phyloP scores from a whole-genome alignment of 1,140 invertebrate genomes.

The Zelostemma sp. region DNA sequence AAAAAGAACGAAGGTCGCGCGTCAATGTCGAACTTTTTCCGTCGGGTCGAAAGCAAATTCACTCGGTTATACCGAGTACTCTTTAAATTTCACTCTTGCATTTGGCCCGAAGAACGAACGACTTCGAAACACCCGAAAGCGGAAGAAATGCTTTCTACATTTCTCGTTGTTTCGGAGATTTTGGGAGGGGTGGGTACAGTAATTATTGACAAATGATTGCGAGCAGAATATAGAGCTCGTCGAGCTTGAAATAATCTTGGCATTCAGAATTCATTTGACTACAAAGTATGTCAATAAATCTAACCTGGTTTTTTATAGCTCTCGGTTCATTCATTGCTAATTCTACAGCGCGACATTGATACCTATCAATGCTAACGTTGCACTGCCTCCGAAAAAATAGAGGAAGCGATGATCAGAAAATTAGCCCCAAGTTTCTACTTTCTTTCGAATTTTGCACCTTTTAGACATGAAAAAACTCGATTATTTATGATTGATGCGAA shows the following conservation, averaged over 20 bases:
- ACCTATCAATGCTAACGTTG: background rate
- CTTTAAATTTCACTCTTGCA: too few relatives aligned
- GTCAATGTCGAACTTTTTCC: background rate
- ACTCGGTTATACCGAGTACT: too few relatives aligned
- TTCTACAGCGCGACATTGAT: background rate
- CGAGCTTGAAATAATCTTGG: conserved; percentile 1
- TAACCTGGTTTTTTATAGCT: conserved; percentile 3
- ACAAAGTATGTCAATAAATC: conserved; percentile 3
- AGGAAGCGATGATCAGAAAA: background rate
- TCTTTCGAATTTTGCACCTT: too few relatives aligned
- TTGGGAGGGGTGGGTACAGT: too few relatives aligned
- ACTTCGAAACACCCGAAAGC: too few relatives aligned
- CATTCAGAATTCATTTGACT: conserved; percentile 3
- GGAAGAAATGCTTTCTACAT: too few relatives aligned
- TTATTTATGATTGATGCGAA: too few relatives aligned
- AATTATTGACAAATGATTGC: background rate
- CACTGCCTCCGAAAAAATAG: background rate
- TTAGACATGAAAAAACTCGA: too few relatives aligned
- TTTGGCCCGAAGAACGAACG: too few relatives aligned
- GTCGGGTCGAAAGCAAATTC: background rate
- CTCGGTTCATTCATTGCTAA: conserved; percentile 1
- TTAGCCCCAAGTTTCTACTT: background rate
- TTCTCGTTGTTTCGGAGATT: too few relatives aligned
- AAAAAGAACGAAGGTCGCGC: background rate
- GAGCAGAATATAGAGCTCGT: background rate